Evolutionary conservation across 2,797 vertebrate species (phyloP).

Genomic region (Pangasius krempfi): DNA sequence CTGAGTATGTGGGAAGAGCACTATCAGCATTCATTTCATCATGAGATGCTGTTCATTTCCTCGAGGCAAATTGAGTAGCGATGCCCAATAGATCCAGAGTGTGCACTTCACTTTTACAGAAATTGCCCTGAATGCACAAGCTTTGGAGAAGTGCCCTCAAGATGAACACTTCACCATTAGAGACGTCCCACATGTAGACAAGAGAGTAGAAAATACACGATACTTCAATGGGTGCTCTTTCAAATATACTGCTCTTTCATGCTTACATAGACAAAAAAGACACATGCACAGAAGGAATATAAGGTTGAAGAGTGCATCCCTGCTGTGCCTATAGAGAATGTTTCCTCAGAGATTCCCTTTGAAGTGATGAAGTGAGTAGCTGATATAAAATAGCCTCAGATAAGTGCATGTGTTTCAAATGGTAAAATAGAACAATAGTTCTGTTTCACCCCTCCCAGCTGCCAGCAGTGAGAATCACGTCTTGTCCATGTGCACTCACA

Average conservation of each 20-base stretch:
- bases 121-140: neutral
- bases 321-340: neutral
- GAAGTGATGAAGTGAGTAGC: slow-evolving; percentile 25
- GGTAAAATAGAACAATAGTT: neutral
- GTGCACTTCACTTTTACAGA: slow-evolving; percentile 19
- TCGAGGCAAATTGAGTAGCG: slow-evolving; percentile 26
- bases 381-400: slow-evolving; percentile 31
- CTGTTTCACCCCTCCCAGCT: neutral
- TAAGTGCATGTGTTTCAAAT: neutral
- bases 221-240: neutral
- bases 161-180: neutral
- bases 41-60: slow-evolving; percentile 8
- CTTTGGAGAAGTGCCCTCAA: slow-evolving; percentile 10
- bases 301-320: slow-evolving; percentile 5
- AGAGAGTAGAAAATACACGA: neutral
- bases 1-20: slow-evolving; percentile 8
- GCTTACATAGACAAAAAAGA: neutral
- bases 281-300: neutral
- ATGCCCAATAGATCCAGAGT: slow-evolving; percentile 11
- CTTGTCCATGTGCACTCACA: neutral
- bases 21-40: neutral
- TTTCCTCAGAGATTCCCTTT: slow-evolving; percentile 44
- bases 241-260: neutral
- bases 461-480: neutral
- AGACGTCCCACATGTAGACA: neutral